Evolutionary conservation across 2,797 vertebrate species (phyloP).

Genomic region (Eulemur albifrons): DNA sequence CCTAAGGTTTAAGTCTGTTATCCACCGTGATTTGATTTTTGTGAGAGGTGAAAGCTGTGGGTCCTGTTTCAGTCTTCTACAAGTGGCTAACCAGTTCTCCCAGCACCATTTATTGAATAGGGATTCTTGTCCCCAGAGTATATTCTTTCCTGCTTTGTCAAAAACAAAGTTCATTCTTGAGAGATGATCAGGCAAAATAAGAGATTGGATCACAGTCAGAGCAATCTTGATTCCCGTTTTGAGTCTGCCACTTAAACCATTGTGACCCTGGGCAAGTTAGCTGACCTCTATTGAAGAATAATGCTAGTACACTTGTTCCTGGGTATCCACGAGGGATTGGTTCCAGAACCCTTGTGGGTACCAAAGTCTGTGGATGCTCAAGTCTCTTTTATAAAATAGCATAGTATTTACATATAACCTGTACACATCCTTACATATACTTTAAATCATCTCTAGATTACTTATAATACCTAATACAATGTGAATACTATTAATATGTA

Average conservation of each 20-base stretch:
- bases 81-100: no score
- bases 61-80: no score
- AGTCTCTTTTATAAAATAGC: not conserved
- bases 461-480: not conserved
- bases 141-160: no score
- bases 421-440: not conserved
- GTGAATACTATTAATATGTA: not conserved
- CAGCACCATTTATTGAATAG: no score
- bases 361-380: not conserved
- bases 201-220: not conserved
- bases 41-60: no score
- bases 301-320: not conserved
- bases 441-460: not conserved
- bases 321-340: not conserved
- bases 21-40: no score
- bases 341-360: not conserved
- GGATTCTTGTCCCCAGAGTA: no score
- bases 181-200: slow-evolving; percentile 34
- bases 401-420: not conserved
- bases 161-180: not conserved
- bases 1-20: no score
- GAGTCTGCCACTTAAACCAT: not conserved
- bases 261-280: not conserved
- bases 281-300: not conserved
- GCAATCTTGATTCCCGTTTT: not conserved